Percentiles rank a stretch among this genome's conserved stretches.
phyloP scores from a whole-genome alignment of 1,140 invertebrate species.

The Diprion similis region DNA sequence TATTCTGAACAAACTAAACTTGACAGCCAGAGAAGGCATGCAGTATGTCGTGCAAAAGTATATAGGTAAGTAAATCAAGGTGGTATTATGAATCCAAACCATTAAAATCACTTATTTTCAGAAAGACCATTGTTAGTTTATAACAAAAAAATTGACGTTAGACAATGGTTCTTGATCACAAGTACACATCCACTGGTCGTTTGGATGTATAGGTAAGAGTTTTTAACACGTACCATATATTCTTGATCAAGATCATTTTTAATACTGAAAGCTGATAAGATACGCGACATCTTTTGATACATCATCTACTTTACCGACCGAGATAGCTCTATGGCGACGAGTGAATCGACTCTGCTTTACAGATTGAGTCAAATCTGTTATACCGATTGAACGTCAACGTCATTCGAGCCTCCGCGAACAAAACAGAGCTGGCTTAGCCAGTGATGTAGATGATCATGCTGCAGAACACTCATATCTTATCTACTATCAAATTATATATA shows the following conservation, averaged over 20 bases:
- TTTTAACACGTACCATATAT: background rate
- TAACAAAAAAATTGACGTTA: slow-evolving; percentile 69
- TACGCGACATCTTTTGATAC: no score
- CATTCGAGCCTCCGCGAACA: no score
- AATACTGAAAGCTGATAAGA: background rate
- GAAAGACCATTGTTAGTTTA: slow-evolving; percentile 63
- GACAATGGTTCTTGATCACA: slow-evolving; percentile 69
- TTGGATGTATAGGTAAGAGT: slow-evolving; percentile 68
- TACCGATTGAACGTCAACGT: no score
- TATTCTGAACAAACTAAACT: slow-evolving; percentile 56
- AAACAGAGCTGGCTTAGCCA: background rate
- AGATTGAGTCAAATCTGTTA: no score
- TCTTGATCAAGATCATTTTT: no score
- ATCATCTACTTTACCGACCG: no score
- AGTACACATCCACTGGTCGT: slow-evolving; percentile 69
- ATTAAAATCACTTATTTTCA: slow-evolving; percentile 37
- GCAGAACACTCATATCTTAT: slow-evolving; percentile 15
- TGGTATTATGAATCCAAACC: background rate
- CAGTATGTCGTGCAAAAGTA: slow-evolving; percentile 71
- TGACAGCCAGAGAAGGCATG: slow-evolving; percentile 47
- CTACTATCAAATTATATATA: slow-evolving; percentile 24
- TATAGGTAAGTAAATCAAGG: slow-evolving; percentile 59
- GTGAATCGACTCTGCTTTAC: no score
- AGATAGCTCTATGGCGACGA: no score
- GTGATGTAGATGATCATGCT: background rate